Conservation (phyloP, 2,113 vertebrate species). For the Paramisgurnus dabryanus region DNA sequence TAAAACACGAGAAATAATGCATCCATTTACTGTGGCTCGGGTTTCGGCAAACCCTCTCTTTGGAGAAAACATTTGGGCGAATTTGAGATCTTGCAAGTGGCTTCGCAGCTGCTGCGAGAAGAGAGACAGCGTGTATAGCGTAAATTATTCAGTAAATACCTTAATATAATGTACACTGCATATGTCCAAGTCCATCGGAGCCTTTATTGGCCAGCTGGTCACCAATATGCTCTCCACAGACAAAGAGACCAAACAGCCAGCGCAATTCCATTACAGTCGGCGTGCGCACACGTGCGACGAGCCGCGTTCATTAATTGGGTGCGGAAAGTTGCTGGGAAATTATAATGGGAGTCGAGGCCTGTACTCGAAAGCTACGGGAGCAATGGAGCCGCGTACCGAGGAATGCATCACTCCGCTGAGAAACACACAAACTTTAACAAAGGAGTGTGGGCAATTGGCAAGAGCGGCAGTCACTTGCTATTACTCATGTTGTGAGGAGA, state of each 20-base stretch:
- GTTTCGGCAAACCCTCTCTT: slow-evolving; percentile 49
- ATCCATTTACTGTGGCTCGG: slow-evolving; percentile 7
- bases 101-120: slow-evolving; percentile 50
- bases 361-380: slow-evolving; percentile 66
- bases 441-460: slow-evolving; percentile 75
- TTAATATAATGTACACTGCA: slow-evolving; percentile 79
- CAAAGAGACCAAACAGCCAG: slow-evolving; percentile 69
- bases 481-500: slow-evolving; percentile 71
- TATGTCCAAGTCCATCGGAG: slow-evolving; percentile 73
- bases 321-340: slow-evolving; percentile 77
- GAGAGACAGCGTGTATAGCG: slow-evolving; percentile 64
- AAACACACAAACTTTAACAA: slow-evolving; percentile 80
- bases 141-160: slow-evolving; percentile 82
- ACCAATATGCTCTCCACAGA: slow-evolving; percentile 76
- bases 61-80: slow-evolving; percentile 54
- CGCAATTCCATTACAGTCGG: slow-evolving; percentile 73
- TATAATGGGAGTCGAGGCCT: slow-evolving; percentile 76
- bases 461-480: slow-evolving; percentile 69
- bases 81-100: slow-evolving; percentile 55
- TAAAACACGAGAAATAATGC: slow-evolving; percentile 1
- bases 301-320: slow-evolving; percentile 77
- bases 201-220: slow-evolving; percentile 81
- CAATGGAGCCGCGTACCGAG: slow-evolving; percentile 74
- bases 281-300: slow-evolving; percentile 56
- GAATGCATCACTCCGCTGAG: slow-evolving; percentile 76